Base-by-base conservation (phyloP, 2,113 vertebrate genomes). In the Sciurus niger region DNA sequence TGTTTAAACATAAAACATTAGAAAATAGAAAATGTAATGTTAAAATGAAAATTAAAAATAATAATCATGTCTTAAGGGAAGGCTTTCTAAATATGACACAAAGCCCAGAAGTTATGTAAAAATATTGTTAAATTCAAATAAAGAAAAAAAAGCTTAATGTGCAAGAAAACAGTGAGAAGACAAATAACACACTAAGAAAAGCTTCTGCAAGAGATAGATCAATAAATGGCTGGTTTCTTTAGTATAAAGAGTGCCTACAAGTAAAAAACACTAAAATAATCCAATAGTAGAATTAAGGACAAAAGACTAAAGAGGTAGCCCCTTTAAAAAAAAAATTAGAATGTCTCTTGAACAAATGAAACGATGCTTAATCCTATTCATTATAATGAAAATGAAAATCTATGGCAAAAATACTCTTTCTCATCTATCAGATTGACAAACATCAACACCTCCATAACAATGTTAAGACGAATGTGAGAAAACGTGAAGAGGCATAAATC, bases 371-470 rank as follows among this genome's bases (percentile, higher is more conserved):
- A 12, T 51, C 51, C 48, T 67, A 72, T 18, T 93, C 48, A 84
- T 74, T 77, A 77, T 32, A 83, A 68, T 7, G 93, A 20, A 95
- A 84, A 89, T 84, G 28, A 83, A 94, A 84, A 84, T 46, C 58
- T 53, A 34, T 17, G 18, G 24, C 14, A 77, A 40, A 53, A 87
- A 79, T 46, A 74, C 6, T 20, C 17, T 87, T 87, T 60, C 37
- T 51, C 20, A 30, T 68, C 8, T 30, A 51, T 55, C 63, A 22
- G 14, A 32, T 18, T 88, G 72, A 37, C n/a, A 83, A 43, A 24
- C 17, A 16, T 46, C 43, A 92, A 70, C 51, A 89, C 48, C 18
- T 72, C 63, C 4, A 32, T 25, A 78, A 32, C 20, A 51, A 2
- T 60, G 34, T 74, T 40, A 77, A 73, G 16, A 16, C 10, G 3